Conservation (phyloP, 2,888 invertebrate genomes). For the Brachypterus glaber region DNA sequence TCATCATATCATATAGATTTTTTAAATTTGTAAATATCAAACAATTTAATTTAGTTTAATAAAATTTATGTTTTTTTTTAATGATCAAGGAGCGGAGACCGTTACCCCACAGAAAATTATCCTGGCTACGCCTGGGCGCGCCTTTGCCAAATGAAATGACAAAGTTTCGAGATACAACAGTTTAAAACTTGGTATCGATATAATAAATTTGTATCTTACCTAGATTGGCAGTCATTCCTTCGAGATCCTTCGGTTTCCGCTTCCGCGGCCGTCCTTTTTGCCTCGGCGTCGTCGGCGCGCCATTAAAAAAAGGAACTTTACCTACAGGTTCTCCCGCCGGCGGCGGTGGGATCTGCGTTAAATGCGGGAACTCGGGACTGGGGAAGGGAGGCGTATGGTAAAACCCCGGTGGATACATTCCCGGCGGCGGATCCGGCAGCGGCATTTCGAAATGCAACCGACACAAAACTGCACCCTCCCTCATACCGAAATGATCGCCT, state of each 20-base stretch:
- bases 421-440: slow-evolving; percentile 30
- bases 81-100: no score
- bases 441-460: slow-evolving; percentile 60
- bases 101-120: no score
- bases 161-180: no score
- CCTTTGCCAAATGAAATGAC: no score
- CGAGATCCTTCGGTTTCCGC: slow-evolving; percentile 84
- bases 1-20: no score
- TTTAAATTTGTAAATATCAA: no score
- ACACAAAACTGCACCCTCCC: slow-evolving; percentile 81
- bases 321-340: slow-evolving; percentile 43
- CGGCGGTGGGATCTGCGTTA: slow-evolving; percentile 44
- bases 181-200: no score
- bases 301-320: slow-evolving; percentile 47
- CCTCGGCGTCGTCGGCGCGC: slow-evolving; percentile 58
- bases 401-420: slow-evolving; percentile 48
- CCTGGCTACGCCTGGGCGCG: no score
- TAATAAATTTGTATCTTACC: slow-evolving; percentile 59
- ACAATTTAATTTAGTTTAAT: no score
- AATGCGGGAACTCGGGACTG: slow-evolving; percentile 42
- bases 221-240: slow-evolving; percentile 75
- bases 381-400: slow-evolving; percentile 45
- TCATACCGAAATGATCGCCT: slow-evolving; percentile 91
- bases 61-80: no score
- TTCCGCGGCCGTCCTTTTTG: slow-evolving; percentile 91